phyloP scores from a whole-genome alignment of 1,140 invertebrate genomes.

The Macrosteles quadrilineatus region DNA sequence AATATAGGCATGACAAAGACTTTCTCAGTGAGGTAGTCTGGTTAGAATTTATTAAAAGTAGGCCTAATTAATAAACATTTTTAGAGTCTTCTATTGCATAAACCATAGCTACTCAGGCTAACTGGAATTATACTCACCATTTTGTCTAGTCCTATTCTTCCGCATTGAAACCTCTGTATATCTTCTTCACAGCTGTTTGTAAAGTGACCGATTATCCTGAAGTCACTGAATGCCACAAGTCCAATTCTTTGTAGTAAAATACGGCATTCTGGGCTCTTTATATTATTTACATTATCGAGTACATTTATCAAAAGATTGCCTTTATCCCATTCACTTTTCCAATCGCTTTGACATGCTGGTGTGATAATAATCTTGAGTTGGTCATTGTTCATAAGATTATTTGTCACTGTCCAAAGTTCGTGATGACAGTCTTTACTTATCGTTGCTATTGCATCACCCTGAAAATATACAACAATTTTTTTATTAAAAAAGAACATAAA shows the following conservation, averaged over 20 bases:
- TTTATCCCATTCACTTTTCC: conserved; percentile 53
- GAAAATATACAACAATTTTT: conserved; percentile 51
- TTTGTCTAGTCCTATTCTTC: conserved; percentile 63
- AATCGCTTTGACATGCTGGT: conserved; percentile 70
- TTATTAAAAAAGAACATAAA: conserved; percentile 43
- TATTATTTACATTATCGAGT: conserved; percentile 71
- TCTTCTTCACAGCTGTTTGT: conserved; percentile 74
- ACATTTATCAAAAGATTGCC: conserved; percentile 72
- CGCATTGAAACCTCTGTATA: conserved; percentile 76
- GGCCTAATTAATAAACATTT: too few species aligned
- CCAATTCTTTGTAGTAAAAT: conserved; percentile 75
- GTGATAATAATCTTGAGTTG: conserved; percentile 70
- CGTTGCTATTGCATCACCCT: conserved; percentile 44
- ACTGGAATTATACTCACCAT: conserved; percentile 48
- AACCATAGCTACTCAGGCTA: background rate
- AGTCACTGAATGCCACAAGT: conserved; percentile 86
- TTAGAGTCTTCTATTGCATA: too few species aligned
- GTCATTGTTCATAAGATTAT: conserved; percentile 70
- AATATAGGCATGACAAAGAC: too few species aligned
- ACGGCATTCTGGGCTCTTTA: conserved; percentile 67
- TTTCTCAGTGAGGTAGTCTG: too few species aligned
- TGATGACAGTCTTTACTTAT: conserved; percentile 68
- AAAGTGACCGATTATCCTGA: conserved; percentile 80
- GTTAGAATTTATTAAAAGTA: too few species aligned
- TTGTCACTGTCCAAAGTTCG: conserved; percentile 74